A percentile compares a stretch with the other conserved stretches of the same genome.
phyloP scores from a whole-genome alignment of 2,113 vertebrate genomes.

The Eulemur rufifrons region DNA sequence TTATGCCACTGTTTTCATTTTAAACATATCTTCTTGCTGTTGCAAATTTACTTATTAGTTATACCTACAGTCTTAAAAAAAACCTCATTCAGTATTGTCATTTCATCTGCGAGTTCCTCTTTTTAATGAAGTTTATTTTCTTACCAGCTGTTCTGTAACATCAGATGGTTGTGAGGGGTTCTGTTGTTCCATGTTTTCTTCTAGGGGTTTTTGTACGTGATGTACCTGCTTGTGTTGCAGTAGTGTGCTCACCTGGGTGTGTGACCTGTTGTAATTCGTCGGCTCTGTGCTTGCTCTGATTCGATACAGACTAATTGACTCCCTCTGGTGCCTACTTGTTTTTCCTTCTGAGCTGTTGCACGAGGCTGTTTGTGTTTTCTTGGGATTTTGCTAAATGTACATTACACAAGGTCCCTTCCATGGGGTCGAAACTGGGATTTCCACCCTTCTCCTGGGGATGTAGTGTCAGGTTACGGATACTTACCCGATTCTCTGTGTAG shows the following conservation, averaged over 20 bases:
- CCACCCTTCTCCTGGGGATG: not conserved
- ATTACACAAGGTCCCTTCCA: not conserved
- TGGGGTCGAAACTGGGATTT: not conserved
- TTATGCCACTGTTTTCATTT: not conserved
- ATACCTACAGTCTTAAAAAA: not conserved
- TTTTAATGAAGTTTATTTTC: not conserved
- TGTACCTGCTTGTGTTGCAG: not conserved
- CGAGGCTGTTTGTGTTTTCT: not conserved
- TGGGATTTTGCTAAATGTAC: not conserved
- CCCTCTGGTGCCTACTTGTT: not conserved
- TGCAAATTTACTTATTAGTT: not conserved
- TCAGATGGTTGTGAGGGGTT: not conserved
- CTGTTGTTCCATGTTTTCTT: not conserved
- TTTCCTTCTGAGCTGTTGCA: not conserved
- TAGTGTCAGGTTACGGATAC: not conserved
- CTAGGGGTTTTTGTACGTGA: not conserved
- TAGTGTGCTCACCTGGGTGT: fast-evolving
- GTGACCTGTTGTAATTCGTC: not conserved
- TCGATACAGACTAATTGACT: not conserved
- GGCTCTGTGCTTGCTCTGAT: not conserved
- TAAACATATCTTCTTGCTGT: not conserved
- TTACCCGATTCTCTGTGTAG: not conserved
- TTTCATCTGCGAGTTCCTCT: not conserved
- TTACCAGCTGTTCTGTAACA: not conserved
- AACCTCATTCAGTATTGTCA: not conserved